Percentiles rank a stretch among this genome's conserved stretches.
phyloP scores from a whole-genome alignment of 2,797 vertebrate species.

The Erithacus rubecula region DNA sequence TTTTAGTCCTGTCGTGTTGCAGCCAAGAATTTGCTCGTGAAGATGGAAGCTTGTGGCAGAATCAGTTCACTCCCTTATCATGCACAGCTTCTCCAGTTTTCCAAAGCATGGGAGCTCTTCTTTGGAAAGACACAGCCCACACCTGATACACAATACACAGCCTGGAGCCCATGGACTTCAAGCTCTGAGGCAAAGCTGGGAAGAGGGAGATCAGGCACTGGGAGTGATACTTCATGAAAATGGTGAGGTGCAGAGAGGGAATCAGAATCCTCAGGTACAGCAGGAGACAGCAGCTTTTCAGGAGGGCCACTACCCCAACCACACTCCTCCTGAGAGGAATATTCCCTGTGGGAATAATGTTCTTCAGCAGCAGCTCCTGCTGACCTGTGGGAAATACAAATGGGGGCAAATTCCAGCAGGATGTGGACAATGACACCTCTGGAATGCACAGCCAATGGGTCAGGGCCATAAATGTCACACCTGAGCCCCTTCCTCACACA shows the following conservation, averaged over 20 bases:
- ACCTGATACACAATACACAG: background rate
- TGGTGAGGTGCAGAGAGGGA: background rate
- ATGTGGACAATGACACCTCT: background rate
- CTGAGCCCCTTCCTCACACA: background rate
- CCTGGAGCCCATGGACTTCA: background rate
- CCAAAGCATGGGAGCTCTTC: background rate
- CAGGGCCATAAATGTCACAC: background rate
- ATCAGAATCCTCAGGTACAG: background rate
- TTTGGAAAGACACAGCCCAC: background rate
- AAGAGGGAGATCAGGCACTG: background rate
- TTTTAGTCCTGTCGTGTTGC: background rate
- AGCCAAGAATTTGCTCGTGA: background rate
- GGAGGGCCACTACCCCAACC: background rate
- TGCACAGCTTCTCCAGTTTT: background rate
- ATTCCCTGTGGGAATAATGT: rapidly evolving
- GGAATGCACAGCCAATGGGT: background rate
- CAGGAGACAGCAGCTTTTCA: background rate
- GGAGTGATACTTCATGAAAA: background rate
- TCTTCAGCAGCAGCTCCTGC: background rate
- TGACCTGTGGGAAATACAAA: background rate
- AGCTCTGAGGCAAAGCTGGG: background rate
- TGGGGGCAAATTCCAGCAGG: background rate
- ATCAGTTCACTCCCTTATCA: background rate
- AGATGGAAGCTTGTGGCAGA: background rate
- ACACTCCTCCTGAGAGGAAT: rapidly evolving